Evolutionary conservation across 2,113 vertebrate species (phyloP).

Genomic region (Corythornis madagascariensis): DNA sequence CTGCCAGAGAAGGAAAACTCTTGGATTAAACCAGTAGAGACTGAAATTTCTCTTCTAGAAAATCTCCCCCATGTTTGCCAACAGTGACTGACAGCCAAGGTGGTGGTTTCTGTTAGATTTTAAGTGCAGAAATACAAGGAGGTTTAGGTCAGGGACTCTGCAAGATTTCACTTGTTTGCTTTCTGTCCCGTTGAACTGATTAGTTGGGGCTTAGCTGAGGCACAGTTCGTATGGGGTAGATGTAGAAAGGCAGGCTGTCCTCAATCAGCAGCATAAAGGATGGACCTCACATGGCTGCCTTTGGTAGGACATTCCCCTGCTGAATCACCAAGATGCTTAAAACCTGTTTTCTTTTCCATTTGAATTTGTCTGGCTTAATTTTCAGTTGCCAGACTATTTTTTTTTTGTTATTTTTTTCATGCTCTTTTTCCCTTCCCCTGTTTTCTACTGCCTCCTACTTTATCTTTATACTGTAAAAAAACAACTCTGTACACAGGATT

Average conservation of each 20-base stretch:
- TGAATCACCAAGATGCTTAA: background rate
- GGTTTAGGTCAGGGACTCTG: background rate
- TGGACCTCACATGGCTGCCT: background rate
- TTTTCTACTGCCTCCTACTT: background rate
- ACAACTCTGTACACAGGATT: background rate
- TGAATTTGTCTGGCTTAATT: background rate
- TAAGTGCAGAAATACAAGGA: background rate
- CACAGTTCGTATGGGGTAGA: background rate
- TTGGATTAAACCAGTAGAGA: background rate
- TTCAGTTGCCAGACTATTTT: background rate
- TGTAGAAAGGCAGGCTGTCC: background rate
- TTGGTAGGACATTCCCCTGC: background rate
- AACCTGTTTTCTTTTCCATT: slow-evolving; percentile 8
- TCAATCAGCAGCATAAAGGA: background rate
- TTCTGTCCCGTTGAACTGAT: background rate
- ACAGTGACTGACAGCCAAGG: background rate
- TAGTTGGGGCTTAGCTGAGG: background rate
- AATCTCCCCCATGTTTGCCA: background rate
- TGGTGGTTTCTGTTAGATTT: background rate
- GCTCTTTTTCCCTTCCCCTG: background rate
- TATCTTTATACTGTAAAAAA: background rate
- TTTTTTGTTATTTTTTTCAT: background rate
- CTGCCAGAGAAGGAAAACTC: background rate
- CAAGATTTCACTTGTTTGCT: background rate
- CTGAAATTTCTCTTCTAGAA: background rate